Base-by-base conservation (phyloP, 2,113 vertebrate species). In the Furnarius figulus region DNA sequence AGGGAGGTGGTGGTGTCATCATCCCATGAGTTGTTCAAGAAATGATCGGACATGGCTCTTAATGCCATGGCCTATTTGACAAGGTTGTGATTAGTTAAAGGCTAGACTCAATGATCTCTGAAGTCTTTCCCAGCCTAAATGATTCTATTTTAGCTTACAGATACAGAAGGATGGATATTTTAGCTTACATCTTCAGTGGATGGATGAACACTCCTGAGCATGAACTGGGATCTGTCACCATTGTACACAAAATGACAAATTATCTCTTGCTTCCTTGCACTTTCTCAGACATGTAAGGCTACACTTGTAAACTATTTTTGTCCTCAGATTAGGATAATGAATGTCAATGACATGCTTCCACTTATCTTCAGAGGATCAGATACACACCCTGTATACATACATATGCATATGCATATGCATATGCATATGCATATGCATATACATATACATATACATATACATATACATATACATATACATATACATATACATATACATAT, bases 31-130 rank as follows among this genome's bases (percentile, higher is more conserved):
- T 8, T 39, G 19, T 10, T 40, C 16, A n/a, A 46, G 39, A 40
- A 61, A 59, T 3, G 23, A 8, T 7, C 1, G 1, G 18, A 56
- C 14, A 10, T 5, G 56, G 10, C 6, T 12, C 40, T 65, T 56
- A 8, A 42, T 6, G 4, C 13, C n/a, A 0, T 4, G 30, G 24
- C 0, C 0, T 22, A 15, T 8, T 17, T 74, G 23, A 46, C 8
- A 39, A 50, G 8, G 15, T 58, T 50, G 40, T 21, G 37, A 59
- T 59, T 37, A 33, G 6, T 37, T 37, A 67, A 39, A 59, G 23
- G 12, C 1, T 39, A 28, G 8, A 24, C 12, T 59, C 37, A 16
- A 16, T 67, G 58, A 39, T 46, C 27, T 59, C 52, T 46, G 33
- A 59, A 15, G 23, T 46, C 59, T 61, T 53, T 46, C 61, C 39